Evolutionary conservation across 2,888 invertebrate genomes (phyloP), one percentile per base, ranked within the genome.

Genomic region (Volucella inanis): DNA sequence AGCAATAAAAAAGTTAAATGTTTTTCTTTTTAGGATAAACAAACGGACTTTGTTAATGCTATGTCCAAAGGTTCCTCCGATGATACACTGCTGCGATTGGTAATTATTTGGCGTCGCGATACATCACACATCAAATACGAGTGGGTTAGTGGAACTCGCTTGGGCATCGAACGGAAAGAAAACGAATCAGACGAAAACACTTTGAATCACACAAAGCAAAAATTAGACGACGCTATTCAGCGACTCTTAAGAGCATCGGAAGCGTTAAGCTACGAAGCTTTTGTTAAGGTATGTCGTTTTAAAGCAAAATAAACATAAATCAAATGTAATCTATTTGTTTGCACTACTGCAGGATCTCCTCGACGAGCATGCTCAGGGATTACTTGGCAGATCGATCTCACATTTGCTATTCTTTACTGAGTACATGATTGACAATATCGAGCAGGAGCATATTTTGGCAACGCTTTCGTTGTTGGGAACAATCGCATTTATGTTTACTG

Each of bases 61-160:
- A 89, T 92, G 82, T 89, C 92, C 87, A 92, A 93, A 89, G 94
- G 94, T 87, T 94, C 94, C 1, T 88, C 89, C 0, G 91, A 93
- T 87, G 96, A 95, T 87, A 94, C 96, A 62, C 92, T 96, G 54
- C 93, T 96, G 82, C 95, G 96, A 88, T 94, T 98, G 80, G 98
- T 97, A 1, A 95, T 98, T 57, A 94, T 98, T 87, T 98, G 98
- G 98, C 94, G 98, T 1, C 94, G 96, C 50, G 98, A 98, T 90
- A 94, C 95, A 10, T 94, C 95, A n/a, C 95, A 96, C 88, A 93
- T 98, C 11, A 97, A 97, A 89, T 98, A 97, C 91, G 98, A 98
- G 91, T 98, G 98, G 98, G 93, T 94, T 61, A 93, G 92, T 89
- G 92, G 92, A 14, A 89, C 90, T 8, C 89, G 89, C 65, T 76